These are phyloP conservation scores for Caranx melampygus DNA, from an alignment of 2,113 vertebrate genomes.

Conservation along the genomic window DNA sequence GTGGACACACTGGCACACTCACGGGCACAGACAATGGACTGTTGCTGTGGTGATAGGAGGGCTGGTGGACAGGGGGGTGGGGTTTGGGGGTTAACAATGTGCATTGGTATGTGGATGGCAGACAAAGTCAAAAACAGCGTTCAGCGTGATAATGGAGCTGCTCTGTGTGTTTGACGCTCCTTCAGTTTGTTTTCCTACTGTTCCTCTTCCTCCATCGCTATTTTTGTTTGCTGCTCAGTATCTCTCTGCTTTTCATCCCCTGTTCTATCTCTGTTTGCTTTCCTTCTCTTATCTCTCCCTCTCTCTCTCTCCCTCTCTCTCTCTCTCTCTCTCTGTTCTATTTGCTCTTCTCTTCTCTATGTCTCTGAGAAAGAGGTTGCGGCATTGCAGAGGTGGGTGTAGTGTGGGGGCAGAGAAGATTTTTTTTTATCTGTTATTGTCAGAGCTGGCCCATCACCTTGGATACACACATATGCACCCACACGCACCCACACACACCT, in stretches of 20 bases:
- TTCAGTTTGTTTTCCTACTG: conserved; percentile 48
- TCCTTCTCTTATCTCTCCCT: conserved; percentile 55
- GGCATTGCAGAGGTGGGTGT: conserved; percentile 76
- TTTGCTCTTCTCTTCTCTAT: conserved; percentile 61
- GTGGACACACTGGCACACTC: conserved; percentile 50
- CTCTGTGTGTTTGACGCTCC: conserved; percentile 42
- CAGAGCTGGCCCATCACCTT: conserved; percentile 69
- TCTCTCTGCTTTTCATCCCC: conserved; percentile 58
- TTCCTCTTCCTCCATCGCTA: conserved; percentile 55
- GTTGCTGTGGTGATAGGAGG: conserved; percentile 57
- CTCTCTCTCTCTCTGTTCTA: conserved; percentile 3
- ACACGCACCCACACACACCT: conserved; percentile 17
- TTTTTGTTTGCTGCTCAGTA: conserved; percentile 61
- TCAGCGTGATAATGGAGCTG: conserved; percentile 51
- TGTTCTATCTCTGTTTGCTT: conserved; percentile 52
- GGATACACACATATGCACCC: conserved; percentile 47
- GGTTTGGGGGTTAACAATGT: conserved; percentile 3
- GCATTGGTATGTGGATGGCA: conserved; percentile 59
- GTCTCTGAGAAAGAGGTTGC: conserved; percentile 74
- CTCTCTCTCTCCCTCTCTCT: conserved; percentile 45
- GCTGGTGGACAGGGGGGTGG: background rate
- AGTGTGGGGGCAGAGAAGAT: conserved; percentile 66
- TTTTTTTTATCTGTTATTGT: conserved; percentile 71
- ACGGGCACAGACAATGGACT: conserved; percentile 56
- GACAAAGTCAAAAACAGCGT: conserved; percentile 59